A percentile compares a stretch with the other conserved stretches of the same genome.
These are phyloP conservation scores for Drosophila auraria DNA, from an alignment of 1,140 invertebrate genomes.

Conservation along the genomic window DNA sequence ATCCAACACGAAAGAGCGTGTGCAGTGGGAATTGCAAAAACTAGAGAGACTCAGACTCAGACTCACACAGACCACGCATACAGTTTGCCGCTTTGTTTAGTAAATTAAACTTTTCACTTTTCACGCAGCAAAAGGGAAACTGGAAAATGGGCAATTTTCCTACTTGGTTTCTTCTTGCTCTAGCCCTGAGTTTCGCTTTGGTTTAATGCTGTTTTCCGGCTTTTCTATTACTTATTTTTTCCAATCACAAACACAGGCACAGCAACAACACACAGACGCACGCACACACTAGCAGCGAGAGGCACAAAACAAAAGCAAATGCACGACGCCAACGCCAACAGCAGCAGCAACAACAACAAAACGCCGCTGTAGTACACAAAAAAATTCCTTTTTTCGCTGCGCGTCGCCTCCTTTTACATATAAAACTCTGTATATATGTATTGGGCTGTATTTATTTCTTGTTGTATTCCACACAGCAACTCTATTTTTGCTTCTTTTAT, in stretches of 20 bases:
- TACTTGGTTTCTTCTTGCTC: constrained; percentile 23
- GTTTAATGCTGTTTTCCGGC: constrained; percentile 34
- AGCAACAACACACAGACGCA: constrained; percentile 34
- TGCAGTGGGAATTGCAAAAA: constrained; percentile 76
- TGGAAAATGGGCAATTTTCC: constrained; percentile 52
- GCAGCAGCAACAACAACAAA: constrained; percentile 33
- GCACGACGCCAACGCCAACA: constrained; percentile 45
- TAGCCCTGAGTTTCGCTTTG: constrained; percentile 26
- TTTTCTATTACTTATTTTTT: constrained; percentile 32
- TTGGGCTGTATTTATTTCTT: constrained; percentile 48
- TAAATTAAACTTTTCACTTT: constrained; percentile 84
- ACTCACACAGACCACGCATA: constrained; percentile 45
- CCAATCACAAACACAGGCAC: constrained; percentile 35
- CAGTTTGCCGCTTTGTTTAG: constrained; percentile 68
- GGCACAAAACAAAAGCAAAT: constrained; percentile 43
- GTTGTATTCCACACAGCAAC: constrained; percentile 54
- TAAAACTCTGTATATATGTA: constrained; percentile 21
- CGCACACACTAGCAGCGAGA: constrained; percentile 17
- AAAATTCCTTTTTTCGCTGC: constrained; percentile 69
- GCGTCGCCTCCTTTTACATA: constrained; percentile 58
- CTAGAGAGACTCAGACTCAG: constrained; percentile 52
- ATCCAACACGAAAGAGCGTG: constrained; percentile 81
- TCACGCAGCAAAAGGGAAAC: constrained; percentile 52
- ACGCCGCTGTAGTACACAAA: constrained; percentile 68
- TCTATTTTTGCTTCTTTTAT: constrained; percentile 66